These are phyloP conservation scores for Benthosema pterotum DNA, from an alignment of 2,797 vertebrate species.

Conservation along the genomic window DNA sequence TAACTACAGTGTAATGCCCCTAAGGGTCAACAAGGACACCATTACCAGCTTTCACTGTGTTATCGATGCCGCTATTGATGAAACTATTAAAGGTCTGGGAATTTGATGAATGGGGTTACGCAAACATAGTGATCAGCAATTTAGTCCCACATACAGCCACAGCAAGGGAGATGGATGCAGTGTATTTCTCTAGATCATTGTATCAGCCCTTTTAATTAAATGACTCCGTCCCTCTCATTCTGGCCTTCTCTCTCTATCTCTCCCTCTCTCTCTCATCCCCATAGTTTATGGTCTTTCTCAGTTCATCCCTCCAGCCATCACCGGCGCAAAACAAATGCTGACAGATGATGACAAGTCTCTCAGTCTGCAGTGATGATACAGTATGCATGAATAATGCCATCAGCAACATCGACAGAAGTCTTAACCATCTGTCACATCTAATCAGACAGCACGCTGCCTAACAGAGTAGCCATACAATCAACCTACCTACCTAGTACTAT, in stretches of 20 bases:
- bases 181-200: neutral
- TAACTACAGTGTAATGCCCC: neutral
- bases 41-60: constrained; percentile 5
- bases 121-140: constrained; percentile 12
- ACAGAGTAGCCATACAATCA: too few relatives aligned
- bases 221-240: neutral
- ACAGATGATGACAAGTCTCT: neutral
- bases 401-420: neutral
- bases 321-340: neutral
- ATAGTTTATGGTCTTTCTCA: neutral
- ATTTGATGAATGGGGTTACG: constrained; percentile 18
- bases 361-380: neutral
- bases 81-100: neutral
- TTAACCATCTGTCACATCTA: neutral
- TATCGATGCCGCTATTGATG: constrained; percentile 14
- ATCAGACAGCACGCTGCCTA: neutral
- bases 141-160: neutral
- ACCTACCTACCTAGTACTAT: too few relatives aligned
- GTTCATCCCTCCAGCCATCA: neutral
- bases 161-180: neutral
- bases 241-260: too few relatives aligned
- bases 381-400: neutral
- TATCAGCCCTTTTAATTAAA: neutral
- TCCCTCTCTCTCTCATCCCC: neutral
- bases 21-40: neutral